phyloP scores from a whole-genome alignment of 2,113 vertebrate species.

The Ceuthmochares aereus region DNA sequence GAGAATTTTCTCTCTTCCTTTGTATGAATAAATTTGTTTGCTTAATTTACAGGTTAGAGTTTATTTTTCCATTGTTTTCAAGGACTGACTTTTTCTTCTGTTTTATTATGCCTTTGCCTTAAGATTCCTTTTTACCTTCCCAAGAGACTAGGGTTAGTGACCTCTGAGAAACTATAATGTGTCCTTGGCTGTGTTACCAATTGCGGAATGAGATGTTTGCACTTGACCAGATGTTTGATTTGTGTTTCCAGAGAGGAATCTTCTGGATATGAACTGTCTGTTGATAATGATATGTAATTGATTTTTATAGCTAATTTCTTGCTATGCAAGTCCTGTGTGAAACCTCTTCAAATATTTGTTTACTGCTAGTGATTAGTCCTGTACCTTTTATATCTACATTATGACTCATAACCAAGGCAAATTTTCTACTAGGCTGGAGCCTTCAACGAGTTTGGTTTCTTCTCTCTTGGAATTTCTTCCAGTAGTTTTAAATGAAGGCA shows the following conservation, averaged over 20 bases:
- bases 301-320: slow-evolving; percentile 48
- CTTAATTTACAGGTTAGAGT: not conserved
- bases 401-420: not conserved
- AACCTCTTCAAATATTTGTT: slow-evolving; percentile 56
- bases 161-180: not conserved
- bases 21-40: not conserved
- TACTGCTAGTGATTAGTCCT: slow-evolving; percentile 16
- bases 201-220: not conserved
- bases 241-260: not conserved
- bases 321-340: not conserved
- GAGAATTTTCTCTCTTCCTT: not conserved
- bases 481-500: not conserved
- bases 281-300: slow-evolving; percentile 27
- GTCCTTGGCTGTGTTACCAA: not conserved
- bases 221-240: slow-evolving; percentile 3
- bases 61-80: not conserved
- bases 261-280: not conserved
- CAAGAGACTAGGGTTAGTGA: not conserved
- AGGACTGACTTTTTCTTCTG: not conserved
- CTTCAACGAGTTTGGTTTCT: not conserved
- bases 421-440: slow-evolving; percentile 4
- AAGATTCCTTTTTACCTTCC: not conserved
- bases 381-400: not conserved
- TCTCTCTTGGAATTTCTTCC: not conserved
- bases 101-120: not conserved